phyloP scores from a whole-genome alignment of 1,140 invertebrate genomes.

The Cyphomyrmex costatus region DNA sequence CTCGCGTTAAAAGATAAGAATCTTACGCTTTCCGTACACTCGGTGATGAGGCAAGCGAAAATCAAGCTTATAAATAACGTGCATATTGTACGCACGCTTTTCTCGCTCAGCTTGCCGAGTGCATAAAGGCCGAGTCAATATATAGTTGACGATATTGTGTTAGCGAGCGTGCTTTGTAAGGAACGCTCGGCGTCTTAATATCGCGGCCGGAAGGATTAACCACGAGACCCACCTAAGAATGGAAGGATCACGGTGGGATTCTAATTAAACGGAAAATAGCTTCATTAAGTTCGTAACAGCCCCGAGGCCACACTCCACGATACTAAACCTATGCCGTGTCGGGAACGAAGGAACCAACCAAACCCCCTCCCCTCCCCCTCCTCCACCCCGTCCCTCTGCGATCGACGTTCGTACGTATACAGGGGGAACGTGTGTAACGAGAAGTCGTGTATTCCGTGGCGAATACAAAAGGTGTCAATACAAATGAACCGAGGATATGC shows the following conservation, averaged over 20 bases:
- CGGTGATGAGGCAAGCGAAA: constrained; percentile 1
- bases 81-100: constrained; percentile 32
- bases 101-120: constrained; percentile 58
- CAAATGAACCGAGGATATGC: neutral
- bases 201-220: constrained; percentile 78
- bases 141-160: constrained; percentile 75
- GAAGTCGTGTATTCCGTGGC: constrained; percentile 50
- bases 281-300: constrained; percentile 82
- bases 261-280: constrained; percentile 84
- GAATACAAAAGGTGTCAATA: constrained; percentile 34
- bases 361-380: neutral
- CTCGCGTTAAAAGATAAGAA: neutral
- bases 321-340: constrained; percentile 70
- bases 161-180: constrained; percentile 69
- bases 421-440: constrained; percentile 61
- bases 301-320: constrained; percentile 72
- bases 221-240: constrained; percentile 79
- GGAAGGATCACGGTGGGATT: constrained; percentile 81
- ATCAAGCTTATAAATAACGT: constrained; percentile 66
- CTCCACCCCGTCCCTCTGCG: no score
- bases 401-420: constrained; percentile 28
- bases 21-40: neutral
- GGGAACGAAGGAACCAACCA: constrained; percentile 39
- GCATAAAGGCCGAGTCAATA: constrained; percentile 74
- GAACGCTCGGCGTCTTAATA: constrained; percentile 79